Evolutionary conservation across 2,113 vertebrate species (phyloP).

Genomic region (Xiphorhynchus elegans): DNA sequence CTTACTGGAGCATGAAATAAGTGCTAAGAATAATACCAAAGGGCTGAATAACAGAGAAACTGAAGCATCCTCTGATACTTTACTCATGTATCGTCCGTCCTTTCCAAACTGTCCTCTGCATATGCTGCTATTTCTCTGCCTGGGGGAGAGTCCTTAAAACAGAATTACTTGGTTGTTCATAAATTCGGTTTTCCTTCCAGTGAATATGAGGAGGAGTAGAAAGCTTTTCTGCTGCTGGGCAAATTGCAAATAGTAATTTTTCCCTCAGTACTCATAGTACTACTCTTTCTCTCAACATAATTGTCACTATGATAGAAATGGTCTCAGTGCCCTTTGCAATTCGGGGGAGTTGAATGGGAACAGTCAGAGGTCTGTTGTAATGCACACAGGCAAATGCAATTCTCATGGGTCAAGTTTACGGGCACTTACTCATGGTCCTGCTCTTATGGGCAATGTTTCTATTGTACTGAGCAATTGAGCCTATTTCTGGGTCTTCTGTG

Average conservation of each 20-base stretch:
- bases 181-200: neutral
- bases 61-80: neutral
- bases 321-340: neutral
- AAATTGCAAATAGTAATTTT: neutral
- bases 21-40: neutral
- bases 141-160: neutral
- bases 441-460: neutral
- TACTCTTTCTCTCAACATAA: neutral
- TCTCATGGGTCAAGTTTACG: neutral
- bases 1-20: slow-evolving; percentile 1
- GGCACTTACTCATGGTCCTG: neutral
- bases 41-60: neutral
- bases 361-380: neutral
- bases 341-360: neutral
- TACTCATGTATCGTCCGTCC: neutral
- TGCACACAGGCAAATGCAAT: neutral
- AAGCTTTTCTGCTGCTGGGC: neutral
- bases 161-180: neutral
- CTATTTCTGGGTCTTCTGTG: neutral
- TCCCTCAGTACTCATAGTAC: neutral
- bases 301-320: neutral
- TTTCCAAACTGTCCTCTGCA: neutral
- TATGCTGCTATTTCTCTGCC: neutral
- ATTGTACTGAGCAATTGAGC: neutral
- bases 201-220: neutral